A percentile compares a stretch with the other conserved stretches of the same genome.
These are phyloP conservation scores for Pyrocephalus nanus DNA, from an alignment of 2,797 vertebrate genomes.

Conservation along the genomic window DNA sequence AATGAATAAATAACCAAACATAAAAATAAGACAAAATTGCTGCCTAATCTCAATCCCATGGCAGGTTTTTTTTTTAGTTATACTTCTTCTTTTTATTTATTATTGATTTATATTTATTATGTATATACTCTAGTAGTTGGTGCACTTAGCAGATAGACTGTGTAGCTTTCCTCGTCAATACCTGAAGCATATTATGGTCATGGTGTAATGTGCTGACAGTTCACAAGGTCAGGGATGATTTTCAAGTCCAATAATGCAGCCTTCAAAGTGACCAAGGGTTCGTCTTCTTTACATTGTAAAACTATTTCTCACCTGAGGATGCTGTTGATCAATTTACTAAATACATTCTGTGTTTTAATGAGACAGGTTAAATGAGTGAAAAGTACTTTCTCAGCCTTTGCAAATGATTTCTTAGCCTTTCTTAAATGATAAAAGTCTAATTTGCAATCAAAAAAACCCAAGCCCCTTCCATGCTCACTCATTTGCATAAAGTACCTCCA, in stretches of 20 bases:
- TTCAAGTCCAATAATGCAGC: not conserved
- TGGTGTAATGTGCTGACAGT: not conserved
- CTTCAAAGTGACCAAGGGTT: not conserved
- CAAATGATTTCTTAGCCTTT: not conserved
- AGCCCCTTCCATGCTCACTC: not conserved
- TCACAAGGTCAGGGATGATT: not conserved
- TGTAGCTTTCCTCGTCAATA: not conserved
- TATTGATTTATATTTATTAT: not conserved
- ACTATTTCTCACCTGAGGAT: not conserved
- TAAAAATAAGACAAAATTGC: not conserved
- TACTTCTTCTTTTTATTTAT: not conserved
- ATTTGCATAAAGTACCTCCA: not conserved
- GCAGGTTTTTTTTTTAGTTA: not conserved
- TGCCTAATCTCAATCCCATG: not conserved
- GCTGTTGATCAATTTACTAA: not conserved
- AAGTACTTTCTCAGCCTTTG: not conserved
- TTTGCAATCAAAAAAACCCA: accelerated
- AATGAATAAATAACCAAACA: not conserved
- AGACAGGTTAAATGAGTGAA: not conserved
- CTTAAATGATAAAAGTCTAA: not conserved
- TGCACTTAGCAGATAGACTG: not conserved
- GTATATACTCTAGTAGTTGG: not conserved
- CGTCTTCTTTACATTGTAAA: not conserved
- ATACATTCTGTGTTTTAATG: not conserved
- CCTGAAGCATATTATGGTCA: not conserved